Evolutionary conservation across 2,888 invertebrate genomes (phyloP), one percentile per base, ranked within the genome.

Genomic region (Eurois occulta): DNA sequence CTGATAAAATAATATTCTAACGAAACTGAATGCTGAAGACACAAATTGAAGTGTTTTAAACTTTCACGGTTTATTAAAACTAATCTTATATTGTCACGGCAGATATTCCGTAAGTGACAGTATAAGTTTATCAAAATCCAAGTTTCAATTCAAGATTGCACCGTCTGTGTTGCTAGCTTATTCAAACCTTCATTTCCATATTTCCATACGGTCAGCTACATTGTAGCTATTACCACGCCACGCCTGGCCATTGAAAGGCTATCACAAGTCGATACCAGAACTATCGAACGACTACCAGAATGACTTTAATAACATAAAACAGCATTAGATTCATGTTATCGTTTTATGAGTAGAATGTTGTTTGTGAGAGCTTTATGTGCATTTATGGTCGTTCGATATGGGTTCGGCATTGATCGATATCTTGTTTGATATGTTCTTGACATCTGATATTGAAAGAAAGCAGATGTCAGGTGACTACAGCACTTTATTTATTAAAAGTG

Each of bases 241-340:
- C 79, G 55, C 69, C 72, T 55, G 35, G 46, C 62, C 46, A 83
- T 79, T 65, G 62, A 58, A 75, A 73, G 62, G 48, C 69, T 62
- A 79, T 83, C 28, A 78, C 48, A 72, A 55, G 55, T 55, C n/a
- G n/a, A n/a, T n/a, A n/a, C n/a, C n/a, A n/a, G n/a, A n/a, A n/a
- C n/a, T n/a, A n/a, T n/a, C n/a, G n/a, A 65, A 83, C 64, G 72
- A 70, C 55, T 41, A 74, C 32, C 43, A 65, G 21, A 70, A 83
- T 70, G 55, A 38, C 41, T 32, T 4, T 58, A 71, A 66, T 84
- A 79, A 76, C 66, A 75, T 77, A 69, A 35, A 80, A 79, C 75
- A 71, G 66, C 32, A 21, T 38, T 72, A 67, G 41, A 64, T 75
- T 75, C 64, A n/a, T 75, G 41, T 72, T 86, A 79, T 77, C 62